Evolutionary conservation across 2,797 vertebrate genomes (phyloP), one percentile per base, ranked within the genome.

Genomic region (Sebastes iracundus): DNA sequence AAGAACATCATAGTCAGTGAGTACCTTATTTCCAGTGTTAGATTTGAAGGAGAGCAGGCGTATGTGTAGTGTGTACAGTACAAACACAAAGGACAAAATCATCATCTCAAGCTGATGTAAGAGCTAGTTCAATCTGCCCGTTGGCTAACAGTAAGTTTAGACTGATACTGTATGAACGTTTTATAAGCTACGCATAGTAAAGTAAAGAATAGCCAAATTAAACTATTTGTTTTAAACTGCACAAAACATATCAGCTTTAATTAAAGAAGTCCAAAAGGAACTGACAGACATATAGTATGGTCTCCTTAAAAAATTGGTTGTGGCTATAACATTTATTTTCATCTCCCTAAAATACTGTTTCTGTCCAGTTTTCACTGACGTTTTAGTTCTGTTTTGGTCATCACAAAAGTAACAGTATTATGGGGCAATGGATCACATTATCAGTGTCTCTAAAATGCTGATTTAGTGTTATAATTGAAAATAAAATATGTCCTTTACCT

Each of bases 21-120:
- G 58, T 62, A 28, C 42, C 38, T 25, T 80, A 58, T 75, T 79
- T 77, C 30, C 49, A 35, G 16, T 77, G 65, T 75, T 59, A 52
- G 6, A 67, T 75, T 75, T 63, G 25, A 66, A 66, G 70, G 53
- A 68, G 18, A n/a, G 33, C 23, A 12, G 11, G 56, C 22, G 7
- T 6, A 18, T 16, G 13, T 23, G 20, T 28, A 46, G 3, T 27
- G 3, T 42, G 23, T 52, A n/a, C n/a, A 7, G 20, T n/a, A 32
- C 20, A 27, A 32, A 25, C 55, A 27, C 49, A 59, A 46, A 61
- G 56, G 46, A 61, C 23, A 52, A 58, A 68, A 32, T 71, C 35
- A 27, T 71, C 35, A 28, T 33, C 38, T 70, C 28, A 49, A 23
- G 14, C n/a, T 23, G 42, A 23, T 25, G 1, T 22, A 32, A n/a